These are phyloP conservation scores for Tolypeutes matacus DNA, from an alignment of 2,797 vertebrate species.

Conservation along the genomic window DNA sequence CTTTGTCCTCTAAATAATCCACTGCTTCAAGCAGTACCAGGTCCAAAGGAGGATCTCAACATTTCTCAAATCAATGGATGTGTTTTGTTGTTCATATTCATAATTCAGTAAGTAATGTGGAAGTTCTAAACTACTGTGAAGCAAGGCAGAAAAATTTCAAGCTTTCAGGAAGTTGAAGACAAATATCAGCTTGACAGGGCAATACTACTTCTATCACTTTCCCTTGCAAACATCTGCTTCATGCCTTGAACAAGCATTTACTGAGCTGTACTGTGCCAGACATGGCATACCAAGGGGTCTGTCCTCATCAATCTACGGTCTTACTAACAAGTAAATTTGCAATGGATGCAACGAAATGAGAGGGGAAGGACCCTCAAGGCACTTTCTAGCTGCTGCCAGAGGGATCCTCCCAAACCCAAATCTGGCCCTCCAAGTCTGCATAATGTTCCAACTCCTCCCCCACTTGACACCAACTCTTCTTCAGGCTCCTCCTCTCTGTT, in stretches of 20 bases:
- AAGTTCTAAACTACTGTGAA: background rate
- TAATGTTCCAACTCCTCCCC: accelerated
- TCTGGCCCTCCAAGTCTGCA: accelerated
- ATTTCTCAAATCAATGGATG: background rate
- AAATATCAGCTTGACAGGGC: background rate
- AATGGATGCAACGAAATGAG: accelerated
- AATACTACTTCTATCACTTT: too few relatives aligned
- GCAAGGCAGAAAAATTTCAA: background rate
- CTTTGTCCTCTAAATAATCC: background rate
- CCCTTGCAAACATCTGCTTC: background rate
- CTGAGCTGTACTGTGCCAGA: background rate
- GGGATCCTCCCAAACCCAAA: background rate
- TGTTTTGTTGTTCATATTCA: background rate
- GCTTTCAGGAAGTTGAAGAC: background rate
- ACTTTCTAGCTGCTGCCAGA: background rate
- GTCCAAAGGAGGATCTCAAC: background rate
- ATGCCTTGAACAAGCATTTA: background rate
- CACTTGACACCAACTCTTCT: background rate
- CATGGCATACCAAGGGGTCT: too few relatives aligned
- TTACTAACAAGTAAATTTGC: background rate
- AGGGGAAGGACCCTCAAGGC: background rate
- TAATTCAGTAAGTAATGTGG: background rate
- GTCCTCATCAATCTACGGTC: background rate
- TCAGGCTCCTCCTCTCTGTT: background rate
- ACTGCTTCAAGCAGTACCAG: background rate